Evolutionary conservation across 2,888 invertebrate genomes (phyloP), one percentile per base, ranked within the genome.

Genomic region (Rhodophaea formosa): DNA sequence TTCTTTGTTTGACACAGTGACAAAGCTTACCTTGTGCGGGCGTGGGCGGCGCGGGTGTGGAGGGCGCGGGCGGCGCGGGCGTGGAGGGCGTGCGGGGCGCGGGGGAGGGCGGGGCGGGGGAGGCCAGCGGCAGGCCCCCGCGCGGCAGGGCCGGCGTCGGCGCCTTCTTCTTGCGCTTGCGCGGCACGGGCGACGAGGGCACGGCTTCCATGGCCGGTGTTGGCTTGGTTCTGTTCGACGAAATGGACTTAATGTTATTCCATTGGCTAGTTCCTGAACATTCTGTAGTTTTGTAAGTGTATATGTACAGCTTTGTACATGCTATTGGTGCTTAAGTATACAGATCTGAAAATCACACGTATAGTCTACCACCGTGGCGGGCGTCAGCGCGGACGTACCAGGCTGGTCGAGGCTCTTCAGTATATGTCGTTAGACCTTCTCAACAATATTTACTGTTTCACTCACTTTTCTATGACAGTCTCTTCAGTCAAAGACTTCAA

Each of bases 81-180:
- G 70, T 68, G 12, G 71, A 55, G 8, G 74, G 71, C 7, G 69
- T 67, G 7, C 72, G 71, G 0, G 72, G 66, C 30, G 66, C 42
- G 1, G 66, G 63, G 3, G 59, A 57, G 29, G 63, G 63, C 1
- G 62, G 58, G 7, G 42, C 53, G 51, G 56, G 64, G 39, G 54
- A 62, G 16, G n/a, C 42, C 35, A 58, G 68, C 62, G 14, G 63
- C 46, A 29, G 66, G 62, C 30, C 53, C 30, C 16, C 64, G 30
- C 49, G 69, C 42, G 66, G 62, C 56, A 68, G 57, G 51, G 64
- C 35, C 17, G 60, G 62, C 3, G 62, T 56, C 17, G 62, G 61
- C 3, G 62, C 64, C 67, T 80, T 82, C 77, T 80, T 84, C 71
- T 75, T 83, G 32, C 84, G 82, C 53, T 85, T 86, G 30, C 75